Evolutionary conservation across 2,888 invertebrate genomes (phyloP).

Genomic region (Hirtodrosophila histrioides): DNA sequence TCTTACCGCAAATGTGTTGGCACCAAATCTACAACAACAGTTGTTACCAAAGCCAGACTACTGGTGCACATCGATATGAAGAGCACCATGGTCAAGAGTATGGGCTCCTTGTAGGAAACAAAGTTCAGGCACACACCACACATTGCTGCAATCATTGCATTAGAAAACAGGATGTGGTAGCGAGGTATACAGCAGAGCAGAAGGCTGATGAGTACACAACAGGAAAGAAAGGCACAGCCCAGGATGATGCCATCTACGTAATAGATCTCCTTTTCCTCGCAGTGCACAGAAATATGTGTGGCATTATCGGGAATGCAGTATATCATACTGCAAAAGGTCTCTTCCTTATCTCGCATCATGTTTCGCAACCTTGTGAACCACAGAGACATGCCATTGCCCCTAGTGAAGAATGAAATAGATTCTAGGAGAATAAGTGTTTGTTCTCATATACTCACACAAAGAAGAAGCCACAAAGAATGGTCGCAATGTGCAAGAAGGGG

Average conservation of each 20-base stretch:
- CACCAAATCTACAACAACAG: conserved; percentile 37
- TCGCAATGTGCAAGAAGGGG: not conserved
- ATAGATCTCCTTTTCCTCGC: not conserved
- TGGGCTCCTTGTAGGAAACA: not conserved
- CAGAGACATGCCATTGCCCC: conserved; percentile 28
- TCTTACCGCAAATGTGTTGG: conserved; percentile 57
- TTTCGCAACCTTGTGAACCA: conserved; percentile 20
- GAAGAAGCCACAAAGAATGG: conserved; percentile 9
- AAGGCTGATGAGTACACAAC: conserved; percentile 3
- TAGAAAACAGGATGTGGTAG: conserved; percentile 2
- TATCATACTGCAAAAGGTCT: conserved; percentile 19
- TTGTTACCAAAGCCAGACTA: conserved; percentile 6
- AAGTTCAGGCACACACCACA: conserved; percentile 28
- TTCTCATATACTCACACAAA: conserved; percentile 27
- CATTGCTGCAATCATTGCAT: not conserved
- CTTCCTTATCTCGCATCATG: not conserved
- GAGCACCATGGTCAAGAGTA: conserved; percentile 8
- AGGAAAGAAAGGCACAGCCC: not conserved
- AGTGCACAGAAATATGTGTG: not conserved
- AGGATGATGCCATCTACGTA: conserved; percentile 15
- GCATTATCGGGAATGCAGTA: not conserved
- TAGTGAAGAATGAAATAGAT: not conserved
- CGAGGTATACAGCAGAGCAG: conserved; percentile 13
- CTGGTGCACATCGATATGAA: conserved; percentile 15
- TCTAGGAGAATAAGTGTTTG: too few species aligned